phyloP scores from a whole-genome alignment of 2,888 invertebrate species.

The Eilema depressum region DNA sequence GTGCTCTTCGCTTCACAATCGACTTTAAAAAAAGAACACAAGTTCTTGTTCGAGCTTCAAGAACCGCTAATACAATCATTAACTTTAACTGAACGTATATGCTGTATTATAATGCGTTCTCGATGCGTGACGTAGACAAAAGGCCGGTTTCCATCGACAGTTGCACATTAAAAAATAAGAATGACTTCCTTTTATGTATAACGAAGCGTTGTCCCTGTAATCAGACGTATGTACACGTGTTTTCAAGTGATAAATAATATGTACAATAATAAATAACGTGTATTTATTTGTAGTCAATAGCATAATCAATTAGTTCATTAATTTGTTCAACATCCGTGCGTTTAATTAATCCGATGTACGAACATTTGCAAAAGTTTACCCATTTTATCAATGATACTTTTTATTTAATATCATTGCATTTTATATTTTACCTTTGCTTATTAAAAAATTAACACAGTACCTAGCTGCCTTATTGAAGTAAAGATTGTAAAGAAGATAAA shows the following conservation, averaged over 20 bases:
- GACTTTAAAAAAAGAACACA: conserved; percentile 55
- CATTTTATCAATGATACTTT: too few species aligned
- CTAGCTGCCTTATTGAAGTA: conserved; percentile 46
- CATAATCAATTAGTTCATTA: background rate
- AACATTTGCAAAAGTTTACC: background rate
- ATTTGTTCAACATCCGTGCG: background rate
- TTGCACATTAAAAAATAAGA: background rate
- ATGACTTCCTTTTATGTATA: background rate
- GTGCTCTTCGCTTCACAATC: conserved; percentile 50
- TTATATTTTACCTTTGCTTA: background rate
- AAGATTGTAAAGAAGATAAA: too few species aligned
- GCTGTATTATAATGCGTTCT: conserved; percentile 25
- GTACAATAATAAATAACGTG: too few species aligned
- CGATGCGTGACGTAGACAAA: conserved; percentile 30
- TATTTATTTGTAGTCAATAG: too few species aligned
- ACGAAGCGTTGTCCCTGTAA: background rate
- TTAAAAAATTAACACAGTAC: conserved; percentile 7
- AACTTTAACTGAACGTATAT: conserved; percentile 44
- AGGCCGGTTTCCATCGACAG: conserved; percentile 18
- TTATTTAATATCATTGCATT: too few species aligned
- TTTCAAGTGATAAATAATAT: background rate
- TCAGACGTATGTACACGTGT: background rate
- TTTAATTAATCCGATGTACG: background rate
- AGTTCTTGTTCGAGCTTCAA: conserved; percentile 46
- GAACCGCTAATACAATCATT: conserved; percentile 35